These are phyloP conservation scores for Lasioglossum oenotherae DNA, from an alignment of 2,888 invertebrate species.

Conservation along the genomic window DNA sequence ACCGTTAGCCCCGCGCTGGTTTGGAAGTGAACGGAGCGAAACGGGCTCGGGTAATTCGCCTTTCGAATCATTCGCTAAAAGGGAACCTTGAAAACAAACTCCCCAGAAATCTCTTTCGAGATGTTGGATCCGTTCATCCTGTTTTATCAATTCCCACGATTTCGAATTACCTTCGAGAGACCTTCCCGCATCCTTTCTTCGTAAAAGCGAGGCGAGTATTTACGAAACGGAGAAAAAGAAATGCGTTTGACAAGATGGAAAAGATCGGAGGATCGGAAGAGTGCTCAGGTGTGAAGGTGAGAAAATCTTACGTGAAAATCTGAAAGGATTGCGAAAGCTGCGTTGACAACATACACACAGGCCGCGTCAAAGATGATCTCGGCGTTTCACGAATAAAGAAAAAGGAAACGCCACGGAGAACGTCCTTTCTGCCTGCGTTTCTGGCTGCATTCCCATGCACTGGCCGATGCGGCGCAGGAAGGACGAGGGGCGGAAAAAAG, in stretches of 20 bases:
- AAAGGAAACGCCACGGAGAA: conserved; percentile 54
- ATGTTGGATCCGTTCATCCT: background rate
- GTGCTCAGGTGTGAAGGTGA: conserved; percentile 61
- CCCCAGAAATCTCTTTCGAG: background rate
- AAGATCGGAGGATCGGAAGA: conserved; percentile 36
- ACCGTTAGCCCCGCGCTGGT: conserved; percentile 51
- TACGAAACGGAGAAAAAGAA: conserved; percentile 12
- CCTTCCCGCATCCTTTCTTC: background rate
- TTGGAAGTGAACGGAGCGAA: conserved; percentile 50
- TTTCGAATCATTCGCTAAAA: conserved; percentile 20
- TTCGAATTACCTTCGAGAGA: background rate
- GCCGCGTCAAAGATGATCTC: conserved; percentile 65
- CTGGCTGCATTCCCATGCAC: conserved; percentile 70
- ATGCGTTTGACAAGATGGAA: conserved; percentile 47
- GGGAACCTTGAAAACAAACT: background rate
- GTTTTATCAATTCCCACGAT: background rate
- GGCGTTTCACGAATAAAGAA: conserved; percentile 63
- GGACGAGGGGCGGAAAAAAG: conserved; percentile 68
- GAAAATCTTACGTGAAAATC: conserved; percentile 66
- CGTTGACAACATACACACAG: conserved; percentile 51
- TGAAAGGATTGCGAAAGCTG: conserved; percentile 79
- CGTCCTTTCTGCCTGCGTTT: conserved; percentile 40
- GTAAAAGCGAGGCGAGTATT: background rate
- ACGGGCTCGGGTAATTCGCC: conserved; percentile 44
- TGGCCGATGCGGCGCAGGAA: conserved; percentile 45